phyloP scores from a whole-genome alignment of 2,797 vertebrate species.

The Pteronotus mesoamericanus region DNA sequence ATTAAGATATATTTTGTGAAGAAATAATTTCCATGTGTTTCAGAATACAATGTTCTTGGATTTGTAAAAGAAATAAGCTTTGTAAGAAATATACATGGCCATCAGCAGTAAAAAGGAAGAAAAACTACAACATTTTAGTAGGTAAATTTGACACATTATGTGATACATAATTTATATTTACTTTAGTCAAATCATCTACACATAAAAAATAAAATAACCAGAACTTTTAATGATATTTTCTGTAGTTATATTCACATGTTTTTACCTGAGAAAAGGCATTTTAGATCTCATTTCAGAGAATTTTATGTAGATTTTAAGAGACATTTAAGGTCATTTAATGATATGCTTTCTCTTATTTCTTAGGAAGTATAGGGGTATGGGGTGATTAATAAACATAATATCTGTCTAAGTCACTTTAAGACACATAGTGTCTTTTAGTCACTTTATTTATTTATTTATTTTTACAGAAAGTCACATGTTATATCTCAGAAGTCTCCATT shows the following conservation, averaged over 20 bases:
- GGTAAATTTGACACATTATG: background rate
- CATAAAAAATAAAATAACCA: background rate
- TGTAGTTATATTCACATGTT: background rate
- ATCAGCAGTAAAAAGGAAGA: background rate
- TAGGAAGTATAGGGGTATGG: background rate
- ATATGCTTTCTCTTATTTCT: background rate
- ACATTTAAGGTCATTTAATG: background rate
- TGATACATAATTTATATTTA: background rate
- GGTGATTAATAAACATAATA: background rate
- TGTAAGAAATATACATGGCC: background rate
- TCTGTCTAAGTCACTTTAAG: background rate
- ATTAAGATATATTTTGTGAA: background rate
- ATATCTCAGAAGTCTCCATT: background rate
- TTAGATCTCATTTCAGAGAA: background rate
- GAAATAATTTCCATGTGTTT: background rate
- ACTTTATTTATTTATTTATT: background rate
- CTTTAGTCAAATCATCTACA: background rate
- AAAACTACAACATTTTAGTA: background rate
- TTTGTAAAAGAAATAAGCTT: background rate
- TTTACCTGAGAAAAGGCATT: background rate
- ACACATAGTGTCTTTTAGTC: background rate
- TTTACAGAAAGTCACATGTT: background rate
- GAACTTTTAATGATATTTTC: background rate
- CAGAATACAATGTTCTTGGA: background rate
- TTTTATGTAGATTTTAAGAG: background rate